Evolutionary conservation across 1,140 invertebrate species (phyloP), one percentile per base, ranked within the genome.

Genomic region (Magallana gigas): DNA sequence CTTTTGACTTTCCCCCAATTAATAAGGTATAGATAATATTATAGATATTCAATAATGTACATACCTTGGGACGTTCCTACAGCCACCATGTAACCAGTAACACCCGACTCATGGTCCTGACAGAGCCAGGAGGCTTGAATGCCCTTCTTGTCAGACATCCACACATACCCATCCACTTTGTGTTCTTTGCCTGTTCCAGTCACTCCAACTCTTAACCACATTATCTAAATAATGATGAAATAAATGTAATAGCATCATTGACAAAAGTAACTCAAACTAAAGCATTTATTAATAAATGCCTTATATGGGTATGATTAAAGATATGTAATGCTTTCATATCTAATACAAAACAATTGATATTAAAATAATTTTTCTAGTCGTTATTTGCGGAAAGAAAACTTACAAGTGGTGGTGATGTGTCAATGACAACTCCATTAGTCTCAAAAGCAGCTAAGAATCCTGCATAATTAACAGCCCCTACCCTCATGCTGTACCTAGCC

Each of bases 1-100:
- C 36, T 0, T 48, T 48, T 48, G 36, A 48, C 36, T 48, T 48
- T 48, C 5, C 36, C 36, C 2, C 36, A 48, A 48, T 48, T 48
- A 5, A 48, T 48, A 48, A 48, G 3, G 5, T 48, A 4, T 4
- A 48, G 36, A 48, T 48, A 48, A 48, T 48, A 48, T 48, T 48
- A 48, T 4, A 48, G 36, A 48, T 48, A 48, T 23, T 23, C 23
- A 23, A 23, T 23, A 23, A 23, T 23, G 23, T 48, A 48, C 36
- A 48, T 85, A 91, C 91, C 90, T 90, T 83, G 68, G 36, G 87
- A 88, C 14, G 90, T 91, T 57, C 92, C 92, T 18, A 93, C 91
- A 76, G 90, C 90, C 9, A 91, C 90, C 58, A 80, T 7, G 60
- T 91, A 91, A n/a, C 16, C 29, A n/a, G 60, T 60, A 12, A 93